Evolutionary conservation across 2,888 invertebrate genomes (phyloP).

Genomic region (Xanthia togata): DNA sequence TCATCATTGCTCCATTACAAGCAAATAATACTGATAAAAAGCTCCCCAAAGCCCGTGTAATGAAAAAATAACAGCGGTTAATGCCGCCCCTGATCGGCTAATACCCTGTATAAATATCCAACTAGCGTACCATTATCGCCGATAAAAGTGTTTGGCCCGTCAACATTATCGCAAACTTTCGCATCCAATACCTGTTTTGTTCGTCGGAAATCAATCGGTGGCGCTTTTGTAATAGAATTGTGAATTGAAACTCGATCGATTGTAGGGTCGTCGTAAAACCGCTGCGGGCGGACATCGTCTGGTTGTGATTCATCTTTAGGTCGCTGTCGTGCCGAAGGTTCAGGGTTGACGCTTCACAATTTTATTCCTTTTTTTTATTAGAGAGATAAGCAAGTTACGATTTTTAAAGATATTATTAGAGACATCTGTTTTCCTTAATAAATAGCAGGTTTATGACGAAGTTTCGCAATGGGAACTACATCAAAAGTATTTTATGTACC

Average conservation of each 20-base stretch:
- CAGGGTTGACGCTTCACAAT: conserved; percentile 60
- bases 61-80: conserved; percentile 69
- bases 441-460: conserved; percentile 46
- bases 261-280: conserved; percentile 63
- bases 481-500: conserved; percentile 54
- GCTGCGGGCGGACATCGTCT: conserved; percentile 70
- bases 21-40: conserved; percentile 67
- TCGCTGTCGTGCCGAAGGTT: conserved; percentile 55
- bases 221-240: conserved; percentile 76
- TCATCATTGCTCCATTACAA: conserved; percentile 65
- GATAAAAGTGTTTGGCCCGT: conserved; percentile 71
- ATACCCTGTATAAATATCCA: conserved; percentile 69
- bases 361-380: conserved; percentile 64
- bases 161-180: conserved; percentile 74
- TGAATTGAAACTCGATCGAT: conserved; percentile 78
- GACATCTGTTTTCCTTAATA: conserved; percentile 52
- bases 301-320: conserved; percentile 75
- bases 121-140: conserved; percentile 69
- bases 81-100: conserved; percentile 66
- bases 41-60: conserved; percentile 58
- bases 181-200: conserved; percentile 69
- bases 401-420: conserved; percentile 53
- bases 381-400: conserved; percentile 60
- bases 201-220: conserved; percentile 70
- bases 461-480: conserved; percentile 42